Conservation (phyloP, 2,113 vertebrate species). For the Opisthocomus hoazin region DNA sequence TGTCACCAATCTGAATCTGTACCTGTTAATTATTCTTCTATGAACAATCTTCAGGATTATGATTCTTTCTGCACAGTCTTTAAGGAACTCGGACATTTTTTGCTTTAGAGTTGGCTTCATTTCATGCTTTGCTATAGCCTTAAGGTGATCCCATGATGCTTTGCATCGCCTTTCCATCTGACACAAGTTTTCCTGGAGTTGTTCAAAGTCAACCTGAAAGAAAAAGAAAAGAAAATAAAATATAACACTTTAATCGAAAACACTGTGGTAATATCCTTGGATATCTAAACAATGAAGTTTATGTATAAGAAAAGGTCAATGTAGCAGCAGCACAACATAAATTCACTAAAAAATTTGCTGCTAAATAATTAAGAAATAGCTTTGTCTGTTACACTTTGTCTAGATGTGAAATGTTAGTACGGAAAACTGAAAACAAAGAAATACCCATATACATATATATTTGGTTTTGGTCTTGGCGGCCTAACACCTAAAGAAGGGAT, state of each 20-base stretch:
- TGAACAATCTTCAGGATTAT: constrained; percentile 97
- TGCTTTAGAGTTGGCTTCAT: constrained; percentile 93
- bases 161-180: constrained; percentile 96
- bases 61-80: constrained; percentile 95
- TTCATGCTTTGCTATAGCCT: constrained; percentile 95
- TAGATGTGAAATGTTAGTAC: not conserved
- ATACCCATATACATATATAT: not conserved
- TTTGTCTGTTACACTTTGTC: not conserved
- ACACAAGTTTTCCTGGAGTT: constrained; percentile 93
- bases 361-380: not conserved
- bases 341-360: not conserved
- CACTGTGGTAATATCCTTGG: not conserved
- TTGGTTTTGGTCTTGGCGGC: not conserved
- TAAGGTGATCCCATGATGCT: constrained; percentile 98
- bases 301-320: not conserved
- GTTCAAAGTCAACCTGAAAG: constrained; percentile 94
- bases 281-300: not conserved
- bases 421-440: constrained; percentile 3
- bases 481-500: not conserved
- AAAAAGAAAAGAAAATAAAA: constrained; percentile 19
- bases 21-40: constrained; percentile 96
- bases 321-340: not conserved
- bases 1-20: not conserved
- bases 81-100: constrained; percentile 95
- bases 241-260: not conserved